Percentiles rank a stretch among this genome's conserved stretches.
These are phyloP conservation scores for Lepidurus apus DNA, from an alignment of 1,140 invertebrate species.

Conservation along the genomic window DNA sequence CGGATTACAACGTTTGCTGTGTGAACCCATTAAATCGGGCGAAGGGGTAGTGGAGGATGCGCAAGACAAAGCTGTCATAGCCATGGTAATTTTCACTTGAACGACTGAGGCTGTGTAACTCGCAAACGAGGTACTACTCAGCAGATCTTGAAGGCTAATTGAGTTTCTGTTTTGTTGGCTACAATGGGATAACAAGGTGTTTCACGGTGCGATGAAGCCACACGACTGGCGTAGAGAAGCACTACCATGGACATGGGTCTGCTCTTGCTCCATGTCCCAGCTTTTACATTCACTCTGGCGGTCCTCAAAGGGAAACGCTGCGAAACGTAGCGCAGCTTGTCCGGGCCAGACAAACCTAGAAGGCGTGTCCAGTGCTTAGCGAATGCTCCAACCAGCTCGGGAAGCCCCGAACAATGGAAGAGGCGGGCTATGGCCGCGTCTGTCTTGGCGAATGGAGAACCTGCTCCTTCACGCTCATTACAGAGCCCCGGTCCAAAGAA, in stretches of 20 bases:
- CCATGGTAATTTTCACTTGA: background rate
- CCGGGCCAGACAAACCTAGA: background rate
- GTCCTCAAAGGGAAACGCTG: background rate
- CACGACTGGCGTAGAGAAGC: background rate
- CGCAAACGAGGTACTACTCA: background rate
- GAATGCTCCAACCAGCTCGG: conserved; percentile 1
- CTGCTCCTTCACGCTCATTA: conserved; percentile 9
- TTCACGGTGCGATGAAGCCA: conserved; percentile 21
- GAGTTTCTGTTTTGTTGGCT: background rate
- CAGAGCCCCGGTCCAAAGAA: background rate
- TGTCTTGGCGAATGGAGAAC: background rate
- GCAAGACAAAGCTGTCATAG: conserved; percentile 1
- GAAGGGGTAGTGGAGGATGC: background rate
- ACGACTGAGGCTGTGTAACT: background rate
- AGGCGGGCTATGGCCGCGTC: background rate
- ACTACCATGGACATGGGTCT: background rate
- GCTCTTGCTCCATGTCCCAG: background rate
- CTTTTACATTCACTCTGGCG: background rate
- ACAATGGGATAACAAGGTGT: background rate
- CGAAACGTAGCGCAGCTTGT: background rate
- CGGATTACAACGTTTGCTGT: conserved; percentile 32
- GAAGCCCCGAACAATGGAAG: background rate
- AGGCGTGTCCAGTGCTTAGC: background rate
- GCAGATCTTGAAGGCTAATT: background rate
- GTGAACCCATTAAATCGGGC: background rate